Evolutionary conservation across 1,140 invertebrate genomes (phyloP).

Genomic region (Ostrea edulis): DNA sequence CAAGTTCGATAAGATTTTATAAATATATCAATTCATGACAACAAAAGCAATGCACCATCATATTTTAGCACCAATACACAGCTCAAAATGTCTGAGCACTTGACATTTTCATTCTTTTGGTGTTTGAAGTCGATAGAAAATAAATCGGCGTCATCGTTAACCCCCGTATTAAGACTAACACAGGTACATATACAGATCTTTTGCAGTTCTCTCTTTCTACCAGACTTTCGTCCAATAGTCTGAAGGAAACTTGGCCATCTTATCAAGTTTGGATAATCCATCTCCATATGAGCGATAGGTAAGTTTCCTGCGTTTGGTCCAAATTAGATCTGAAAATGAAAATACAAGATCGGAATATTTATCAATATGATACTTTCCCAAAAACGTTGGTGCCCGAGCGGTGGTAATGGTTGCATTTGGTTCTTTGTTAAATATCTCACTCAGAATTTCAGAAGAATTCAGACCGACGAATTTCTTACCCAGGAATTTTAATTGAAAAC

Average conservation of each 20-base stretch:
- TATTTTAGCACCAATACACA: too few species aligned
- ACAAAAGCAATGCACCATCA: too few species aligned
- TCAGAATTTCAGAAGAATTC: slow-evolving; percentile 23
- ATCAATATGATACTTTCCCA: slow-evolving; percentile 3
- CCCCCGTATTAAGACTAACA: too few species aligned
- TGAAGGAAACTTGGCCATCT: background rate
- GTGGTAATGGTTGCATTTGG: slow-evolving; percentile 9
- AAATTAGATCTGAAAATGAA: background rate
- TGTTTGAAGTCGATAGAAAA: background rate
- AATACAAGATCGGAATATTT: slow-evolving; percentile 39
- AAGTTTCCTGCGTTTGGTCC: slow-evolving; percentile 33
- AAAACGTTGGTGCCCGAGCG: background rate
- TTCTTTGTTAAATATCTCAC: slow-evolving; percentile 23
- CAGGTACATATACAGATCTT: too few species aligned
- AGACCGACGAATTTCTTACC: slow-evolving; percentile 3
- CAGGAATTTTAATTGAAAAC: slow-evolving; percentile 2
- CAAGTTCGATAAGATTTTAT: too few species aligned
- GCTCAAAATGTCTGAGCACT: too few species aligned
- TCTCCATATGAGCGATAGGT: slow-evolving; percentile 15
- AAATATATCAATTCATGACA: too few species aligned
- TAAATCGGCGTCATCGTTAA: too few species aligned
- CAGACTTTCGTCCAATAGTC: slow-evolving; percentile 29
- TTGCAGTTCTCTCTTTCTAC: slow-evolving; percentile 6
- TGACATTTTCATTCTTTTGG: too few species aligned
- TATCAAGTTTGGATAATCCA: slow-evolving; percentile 5